Evolutionary conservation across 1,140 invertebrate species (phyloP), one percentile per base, ranked within the genome.

Genomic region (Diachasma alloeum): DNA sequence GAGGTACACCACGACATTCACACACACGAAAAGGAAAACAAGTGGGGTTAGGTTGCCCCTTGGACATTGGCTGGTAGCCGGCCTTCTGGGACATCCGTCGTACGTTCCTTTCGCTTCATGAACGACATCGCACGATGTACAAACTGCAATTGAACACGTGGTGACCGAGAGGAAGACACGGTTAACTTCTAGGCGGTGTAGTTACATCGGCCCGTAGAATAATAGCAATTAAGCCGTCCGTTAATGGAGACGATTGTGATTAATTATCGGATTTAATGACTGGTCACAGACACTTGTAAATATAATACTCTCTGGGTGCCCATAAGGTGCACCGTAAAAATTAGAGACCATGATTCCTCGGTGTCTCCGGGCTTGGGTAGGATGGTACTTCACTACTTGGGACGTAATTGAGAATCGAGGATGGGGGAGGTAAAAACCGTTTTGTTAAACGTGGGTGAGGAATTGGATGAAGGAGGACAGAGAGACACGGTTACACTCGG

Each of bases 211-310:
- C 42, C 19, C 17, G 31, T 68, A 74, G 87, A 87, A 89, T 88
- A 89, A 89, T 86, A 88, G 85, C 87, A 89, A 89, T 89, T 88
- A 88, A 89, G 81, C 81, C 82, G 81, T 85, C 86, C 86, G 85
- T 88, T 89, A 88, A 89, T 88, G 86, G 84, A 88, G 86, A 88
- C 86, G 84, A 89, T 87, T 87, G 87, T 87, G 86, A 89, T 89
- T 88, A 89, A 89, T 88, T 89, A 87, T 89, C 84, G 82, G 86
- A 89, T 87, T 88, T 88, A 89, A 89, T 87, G 87, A 87, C 86
- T 83, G 86, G 85, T 75, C 86, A 82, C 75, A 77, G 81, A 81
- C 81, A 84, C 83, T 87, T 87, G 84, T 87, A 87, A 88, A 87
- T 87, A 87, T 87, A 87, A 84, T 87, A 82, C 79, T 79, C 73